These are phyloP conservation scores for Cataglyphis albicans DNA, from an alignment of 2,888 invertebrate species.

Conservation along the genomic window DNA sequence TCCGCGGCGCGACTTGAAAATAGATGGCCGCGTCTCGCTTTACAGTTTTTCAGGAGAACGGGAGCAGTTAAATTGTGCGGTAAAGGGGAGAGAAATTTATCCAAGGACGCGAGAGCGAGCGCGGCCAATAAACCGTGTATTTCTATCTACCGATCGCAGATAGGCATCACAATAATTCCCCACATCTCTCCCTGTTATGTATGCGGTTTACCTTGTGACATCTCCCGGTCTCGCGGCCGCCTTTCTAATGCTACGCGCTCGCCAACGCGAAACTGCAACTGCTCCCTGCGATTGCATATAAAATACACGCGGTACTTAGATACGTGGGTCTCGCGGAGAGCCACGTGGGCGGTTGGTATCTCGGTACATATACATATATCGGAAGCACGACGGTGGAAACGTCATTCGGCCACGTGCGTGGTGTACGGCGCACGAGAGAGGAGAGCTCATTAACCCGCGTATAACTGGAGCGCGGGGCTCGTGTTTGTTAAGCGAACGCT, in stretches of 20 bases:
- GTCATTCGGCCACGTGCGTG: slow-evolving; percentile 55
- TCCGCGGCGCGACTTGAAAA: slow-evolving; percentile 42
- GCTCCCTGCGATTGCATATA: slow-evolving; percentile 36
- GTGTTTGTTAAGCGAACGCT: slow-evolving; percentile 7
- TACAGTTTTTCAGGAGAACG: slow-evolving; percentile 7
- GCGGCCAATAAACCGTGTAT: slow-evolving; percentile 27
- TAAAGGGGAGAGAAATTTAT: slow-evolving; percentile 58
- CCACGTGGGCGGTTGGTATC: slow-evolving; percentile 75
- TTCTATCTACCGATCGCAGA: slow-evolving; percentile 64
- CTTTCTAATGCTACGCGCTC: slow-evolving; percentile 81
- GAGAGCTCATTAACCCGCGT: slow-evolving; percentile 71
- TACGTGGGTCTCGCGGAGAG: slow-evolving; percentile 55
- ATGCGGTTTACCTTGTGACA: slow-evolving; percentile 85
- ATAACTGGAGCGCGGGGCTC: not conserved
- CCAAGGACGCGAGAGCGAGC: slow-evolving; percentile 65
- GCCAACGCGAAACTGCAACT: slow-evolving; percentile 62
- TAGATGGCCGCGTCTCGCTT: slow-evolving; percentile 32
- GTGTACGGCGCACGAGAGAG: slow-evolving; percentile 32
- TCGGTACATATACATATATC: slow-evolving; percentile 55
- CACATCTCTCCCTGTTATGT: slow-evolving; percentile 67
- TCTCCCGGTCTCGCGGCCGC: slow-evolving; percentile 76
- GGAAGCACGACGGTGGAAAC: slow-evolving; percentile 72
- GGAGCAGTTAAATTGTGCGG: not conserved
- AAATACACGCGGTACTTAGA: slow-evolving; percentile 59
- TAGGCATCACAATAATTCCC: slow-evolving; percentile 67